Percentiles rank a stretch among this genome's conserved stretches.
These are phyloP conservation scores for Fissipunctia ypsillon DNA, from an alignment of 2,888 invertebrate genomes.

Conservation along the genomic window DNA sequence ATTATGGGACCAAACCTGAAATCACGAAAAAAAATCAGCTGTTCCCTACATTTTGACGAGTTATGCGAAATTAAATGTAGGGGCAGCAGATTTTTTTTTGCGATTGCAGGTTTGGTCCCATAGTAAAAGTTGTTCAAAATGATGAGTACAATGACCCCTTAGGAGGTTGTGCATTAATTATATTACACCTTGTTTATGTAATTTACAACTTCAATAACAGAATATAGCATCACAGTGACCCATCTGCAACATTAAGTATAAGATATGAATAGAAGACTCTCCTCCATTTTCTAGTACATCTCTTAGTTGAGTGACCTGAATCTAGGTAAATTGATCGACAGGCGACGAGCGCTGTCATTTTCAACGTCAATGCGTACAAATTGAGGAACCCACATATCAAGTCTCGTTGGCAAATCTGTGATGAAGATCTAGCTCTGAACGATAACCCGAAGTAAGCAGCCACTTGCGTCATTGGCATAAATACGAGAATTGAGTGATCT, in stretches of 20 bases:
- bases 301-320: slow-evolving; percentile 81
- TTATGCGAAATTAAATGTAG: too few relatives aligned
- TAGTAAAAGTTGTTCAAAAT: too few relatives aligned
- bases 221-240: neutral
- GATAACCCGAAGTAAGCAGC: slow-evolving; percentile 75
- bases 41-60: too few relatives aligned
- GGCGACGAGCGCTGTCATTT: slow-evolving; percentile 79
- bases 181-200: too few relatives aligned
- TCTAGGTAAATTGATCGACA: slow-evolving; percentile 85
- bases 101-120: too few relatives aligned
- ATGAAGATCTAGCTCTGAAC: slow-evolving; percentile 79
- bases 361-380: slow-evolving; percentile 79
- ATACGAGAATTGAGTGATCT: slow-evolving; percentile 60
- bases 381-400: slow-evolving; percentile 87
- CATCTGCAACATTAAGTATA: slow-evolving; percentile 14
- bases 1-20: too few relatives aligned
- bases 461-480: slow-evolving; percentile 64
- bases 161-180: too few relatives aligned
- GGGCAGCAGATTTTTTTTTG: too few relatives aligned
- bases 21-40: too few relatives aligned
- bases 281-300: slow-evolving; percentile 28
- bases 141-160: too few relatives aligned
- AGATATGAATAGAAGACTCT: slow-evolving; percentile 23
- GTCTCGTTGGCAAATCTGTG: slow-evolving; percentile 81
- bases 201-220: neutral